Conservation (phyloP, 2,797 vertebrate species). For the Gallirallus australis region DNA sequence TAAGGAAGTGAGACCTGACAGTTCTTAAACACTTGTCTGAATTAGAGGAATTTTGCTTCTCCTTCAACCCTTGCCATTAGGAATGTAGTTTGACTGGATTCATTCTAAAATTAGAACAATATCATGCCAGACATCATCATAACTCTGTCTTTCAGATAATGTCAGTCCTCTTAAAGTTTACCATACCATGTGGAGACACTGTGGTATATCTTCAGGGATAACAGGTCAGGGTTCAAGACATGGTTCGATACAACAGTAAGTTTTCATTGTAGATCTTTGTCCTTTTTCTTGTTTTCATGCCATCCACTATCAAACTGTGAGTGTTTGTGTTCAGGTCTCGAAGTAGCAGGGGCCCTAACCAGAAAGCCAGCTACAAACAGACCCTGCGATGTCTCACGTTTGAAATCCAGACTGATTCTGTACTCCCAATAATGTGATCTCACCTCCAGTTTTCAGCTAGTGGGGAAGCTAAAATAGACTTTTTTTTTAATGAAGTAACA, state of each 20-base stretch:
- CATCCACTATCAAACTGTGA: background rate
- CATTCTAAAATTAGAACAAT: background rate
- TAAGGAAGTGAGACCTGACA: background rate
- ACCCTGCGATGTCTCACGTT: accelerated
- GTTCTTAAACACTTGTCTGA: background rate
- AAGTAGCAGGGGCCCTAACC: background rate
- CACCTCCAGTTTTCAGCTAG: constrained; percentile 6
- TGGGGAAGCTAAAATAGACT: constrained; percentile 39
- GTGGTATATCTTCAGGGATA: background rate
- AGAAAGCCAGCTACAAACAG: background rate
- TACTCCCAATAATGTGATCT: background rate
- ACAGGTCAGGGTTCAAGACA: background rate
- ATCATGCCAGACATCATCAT: background rate
- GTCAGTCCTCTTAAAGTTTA: background rate
- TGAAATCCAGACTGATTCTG: background rate
- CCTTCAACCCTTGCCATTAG: background rate
- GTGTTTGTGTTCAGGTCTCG: background rate
- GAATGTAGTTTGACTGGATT: constrained; percentile 10
- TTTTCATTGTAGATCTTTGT: background rate
- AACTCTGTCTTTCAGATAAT: background rate
- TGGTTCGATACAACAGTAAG: background rate
- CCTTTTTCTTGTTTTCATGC: constrained; percentile 1
- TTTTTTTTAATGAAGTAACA: constrained; percentile 59
- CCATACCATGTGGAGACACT: background rate
- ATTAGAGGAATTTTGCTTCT: constrained; percentile 5